Percentiles rank a stretch among this genome's conserved stretches.
These are phyloP conservation scores for Aphidius colemani DNA, from an alignment of 2,888 invertebrate genomes.

Conservation along the genomic window DNA sequence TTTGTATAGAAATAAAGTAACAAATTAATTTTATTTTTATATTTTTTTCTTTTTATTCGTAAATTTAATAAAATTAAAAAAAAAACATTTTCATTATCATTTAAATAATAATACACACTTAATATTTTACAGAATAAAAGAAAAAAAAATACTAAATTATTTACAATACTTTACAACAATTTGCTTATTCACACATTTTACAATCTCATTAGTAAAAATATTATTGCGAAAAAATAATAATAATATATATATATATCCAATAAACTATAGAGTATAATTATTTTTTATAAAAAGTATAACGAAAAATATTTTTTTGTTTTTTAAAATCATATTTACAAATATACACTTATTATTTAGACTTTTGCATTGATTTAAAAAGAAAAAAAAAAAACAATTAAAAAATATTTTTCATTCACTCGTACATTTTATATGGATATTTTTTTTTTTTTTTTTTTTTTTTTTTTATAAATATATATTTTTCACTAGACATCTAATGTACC, in stretches of 20 bases:
- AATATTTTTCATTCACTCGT: too few species aligned
- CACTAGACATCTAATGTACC: conserved; percentile 11
- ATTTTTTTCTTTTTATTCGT: conserved; percentile 14
- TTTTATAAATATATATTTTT: not conserved
- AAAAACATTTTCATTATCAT: conserved; percentile 27
- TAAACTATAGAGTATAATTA: too few species aligned
- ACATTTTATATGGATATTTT: too few species aligned
- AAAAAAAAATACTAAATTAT: conserved; percentile 18
- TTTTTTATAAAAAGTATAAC: too few species aligned
- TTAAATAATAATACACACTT: conserved; percentile 20
- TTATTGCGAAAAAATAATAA: not conserved
- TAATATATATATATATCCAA: too few species aligned
- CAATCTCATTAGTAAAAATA: conserved; percentile 31
- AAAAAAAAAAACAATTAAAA: too few species aligned
- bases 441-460: too few species aligned
- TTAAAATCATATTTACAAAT: conserved; percentile 38
- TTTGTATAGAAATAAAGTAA: too few species aligned
- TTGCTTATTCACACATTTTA: conserved; percentile 53
- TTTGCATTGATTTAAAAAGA: too few species aligned
- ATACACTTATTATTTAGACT: conserved; percentile 34
- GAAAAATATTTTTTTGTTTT: too few species aligned
- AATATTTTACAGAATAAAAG: conserved; percentile 23
- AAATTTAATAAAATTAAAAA: conserved; percentile 22
- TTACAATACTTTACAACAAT: conserved; percentile 26
- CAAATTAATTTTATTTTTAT: conserved; percentile 12